Conservation (phyloP, 2,113 vertebrate genomes). For the Leucopsar rothschildi region DNA sequence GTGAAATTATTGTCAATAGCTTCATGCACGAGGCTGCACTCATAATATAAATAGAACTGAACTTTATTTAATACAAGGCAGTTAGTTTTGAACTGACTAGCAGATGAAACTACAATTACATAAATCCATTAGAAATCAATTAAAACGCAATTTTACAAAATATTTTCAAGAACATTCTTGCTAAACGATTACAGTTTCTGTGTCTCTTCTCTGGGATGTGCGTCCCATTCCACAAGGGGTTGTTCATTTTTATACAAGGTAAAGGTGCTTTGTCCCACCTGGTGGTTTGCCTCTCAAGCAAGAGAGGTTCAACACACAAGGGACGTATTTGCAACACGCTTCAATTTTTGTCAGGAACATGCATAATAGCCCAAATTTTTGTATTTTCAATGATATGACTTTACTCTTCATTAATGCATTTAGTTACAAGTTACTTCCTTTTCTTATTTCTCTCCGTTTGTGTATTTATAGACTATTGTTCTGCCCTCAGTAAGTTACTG, state of each 20-base stretch:
- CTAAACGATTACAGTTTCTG: background rate
- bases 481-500: background rate
- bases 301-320: background rate
- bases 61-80: background rate
- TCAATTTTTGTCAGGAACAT: background rate
- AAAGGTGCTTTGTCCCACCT: background rate
- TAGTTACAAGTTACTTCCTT: background rate
- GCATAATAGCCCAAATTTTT: background rate
- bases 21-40: background rate
- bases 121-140: background rate
- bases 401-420: background rate
- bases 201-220: background rate
- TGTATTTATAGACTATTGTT: constrained; percentile 5
- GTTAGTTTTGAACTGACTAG: background rate
- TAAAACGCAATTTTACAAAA: background rate
- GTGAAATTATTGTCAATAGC: background rate
- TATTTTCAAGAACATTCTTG: background rate
- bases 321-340: background rate
- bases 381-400: background rate
- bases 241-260: background rate
- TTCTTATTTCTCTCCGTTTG: background rate
- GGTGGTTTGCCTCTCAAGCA: background rate
- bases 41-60: background rate
- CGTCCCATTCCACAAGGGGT: background rate
- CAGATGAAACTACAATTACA: background rate